Evolutionary conservation across 2,888 invertebrate species (phyloP).

Genomic region (Synergus gifuensis): DNA sequence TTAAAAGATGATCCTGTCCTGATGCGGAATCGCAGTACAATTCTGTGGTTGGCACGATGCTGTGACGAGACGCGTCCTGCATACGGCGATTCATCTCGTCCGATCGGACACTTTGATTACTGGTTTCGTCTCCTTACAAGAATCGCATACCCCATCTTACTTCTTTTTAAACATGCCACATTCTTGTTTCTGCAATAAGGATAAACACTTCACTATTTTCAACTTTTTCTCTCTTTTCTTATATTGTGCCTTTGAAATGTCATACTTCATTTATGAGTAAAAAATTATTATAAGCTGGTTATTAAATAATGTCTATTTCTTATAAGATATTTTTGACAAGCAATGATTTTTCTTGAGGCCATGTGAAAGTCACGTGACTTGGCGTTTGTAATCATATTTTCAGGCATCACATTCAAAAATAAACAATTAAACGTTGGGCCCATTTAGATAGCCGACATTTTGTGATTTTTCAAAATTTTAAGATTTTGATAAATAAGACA

Average conservation of each 20-base stretch:
- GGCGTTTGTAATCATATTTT: too few relatives aligned
- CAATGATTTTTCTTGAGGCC: too few relatives aligned
- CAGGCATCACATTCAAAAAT: too few relatives aligned
- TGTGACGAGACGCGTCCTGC: conserved; percentile 54
- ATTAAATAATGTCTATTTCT: too few relatives aligned
- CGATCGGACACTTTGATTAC: conserved; percentile 75
- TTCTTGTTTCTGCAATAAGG: conserved; percentile 33
- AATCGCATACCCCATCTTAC: conserved; percentile 62
- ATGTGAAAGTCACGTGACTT: too few relatives aligned
- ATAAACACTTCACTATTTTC: conserved; percentile 44
- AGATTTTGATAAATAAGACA: too few relatives aligned
- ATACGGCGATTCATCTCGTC: conserved; percentile 72
- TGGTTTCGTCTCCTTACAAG: conserved; percentile 71
- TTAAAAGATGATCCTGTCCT: conserved; percentile 61
- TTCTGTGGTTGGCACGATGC: conserved; percentile 51
- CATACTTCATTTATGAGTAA: background rate
- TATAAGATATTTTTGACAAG: too few relatives aligned
- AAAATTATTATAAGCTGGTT: too few relatives aligned
- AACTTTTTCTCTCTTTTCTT: conserved; percentile 4
- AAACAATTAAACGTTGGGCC: too few relatives aligned
- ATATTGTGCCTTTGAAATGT: background rate
- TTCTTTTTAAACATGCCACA: conserved; percentile 46
- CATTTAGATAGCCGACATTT: too few relatives aligned
- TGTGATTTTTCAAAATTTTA: too few relatives aligned
- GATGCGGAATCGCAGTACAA: conserved; percentile 51